A percentile compares a stretch with the other conserved stretches of the same genome.
Evolutionary conservation across 1,140 invertebrate genomes (phyloP).

Genomic region (Apis florea): DNA sequence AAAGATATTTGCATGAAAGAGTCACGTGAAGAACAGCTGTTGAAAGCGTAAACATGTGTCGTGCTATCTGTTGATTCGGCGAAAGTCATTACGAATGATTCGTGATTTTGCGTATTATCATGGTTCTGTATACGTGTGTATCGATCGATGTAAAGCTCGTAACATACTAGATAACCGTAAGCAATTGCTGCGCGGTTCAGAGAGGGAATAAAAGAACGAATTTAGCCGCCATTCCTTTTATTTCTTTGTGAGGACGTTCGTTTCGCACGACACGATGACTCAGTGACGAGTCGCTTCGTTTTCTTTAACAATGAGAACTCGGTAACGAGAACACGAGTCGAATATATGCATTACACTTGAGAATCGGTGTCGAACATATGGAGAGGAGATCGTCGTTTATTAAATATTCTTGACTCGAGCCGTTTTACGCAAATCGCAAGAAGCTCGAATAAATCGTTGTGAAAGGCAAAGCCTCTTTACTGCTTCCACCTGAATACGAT

Average conservation of each 20-base stretch:
- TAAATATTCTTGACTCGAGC: constrained; percentile 13
- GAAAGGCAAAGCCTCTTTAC: constrained; percentile 20
- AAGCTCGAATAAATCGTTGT: constrained; percentile 8
- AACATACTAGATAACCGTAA: not conserved
- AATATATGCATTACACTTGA: not conserved
- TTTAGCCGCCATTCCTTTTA: not conserved
- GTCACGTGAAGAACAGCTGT: constrained; percentile 54
- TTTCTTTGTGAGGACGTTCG: not conserved
- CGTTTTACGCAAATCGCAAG: not conserved
- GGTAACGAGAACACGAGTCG: constrained; percentile 4
- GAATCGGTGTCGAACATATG: not conserved
- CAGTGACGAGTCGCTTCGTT: not conserved
- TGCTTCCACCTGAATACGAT: not conserved
- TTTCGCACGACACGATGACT: not conserved
- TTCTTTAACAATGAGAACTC: constrained; percentile 8
- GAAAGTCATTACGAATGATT: constrained; percentile 45
- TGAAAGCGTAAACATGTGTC: constrained; percentile 48
- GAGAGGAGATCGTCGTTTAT: constrained; percentile 7
- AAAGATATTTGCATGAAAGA: constrained; percentile 21
- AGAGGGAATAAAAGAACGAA: not conserved
- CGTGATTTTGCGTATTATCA: constrained; percentile 34
- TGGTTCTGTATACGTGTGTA: not conserved
- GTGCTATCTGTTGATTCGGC: constrained; percentile 56
- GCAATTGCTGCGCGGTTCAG: not conserved
- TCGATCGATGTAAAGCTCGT: not conserved